Evolutionary conservation across 2,113 vertebrate genomes (phyloP).

Genomic region (Oncorhynchus masou): DNA sequence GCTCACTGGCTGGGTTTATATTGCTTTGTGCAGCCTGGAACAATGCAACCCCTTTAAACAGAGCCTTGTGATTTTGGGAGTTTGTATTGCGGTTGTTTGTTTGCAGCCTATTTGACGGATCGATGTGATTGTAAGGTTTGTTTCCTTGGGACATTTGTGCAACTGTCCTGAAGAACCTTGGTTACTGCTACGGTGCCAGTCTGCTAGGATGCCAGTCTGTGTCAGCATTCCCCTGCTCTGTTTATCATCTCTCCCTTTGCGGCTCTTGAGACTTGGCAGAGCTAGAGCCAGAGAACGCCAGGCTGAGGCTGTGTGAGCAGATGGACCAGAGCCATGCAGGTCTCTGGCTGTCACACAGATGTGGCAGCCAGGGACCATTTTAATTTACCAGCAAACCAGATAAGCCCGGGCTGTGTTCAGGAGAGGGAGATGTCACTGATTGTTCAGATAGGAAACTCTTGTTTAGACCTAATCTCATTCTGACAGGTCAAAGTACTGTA

Average conservation of each 20-base stretch:
- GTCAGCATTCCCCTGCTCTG: background rate
- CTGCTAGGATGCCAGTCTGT: background rate
- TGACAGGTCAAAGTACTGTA: no score
- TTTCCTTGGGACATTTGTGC: background rate
- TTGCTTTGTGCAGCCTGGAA: background rate
- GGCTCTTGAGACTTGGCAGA: background rate
- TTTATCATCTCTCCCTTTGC: background rate
- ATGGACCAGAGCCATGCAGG: background rate
- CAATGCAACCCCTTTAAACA: background rate
- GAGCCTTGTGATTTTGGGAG: background rate
- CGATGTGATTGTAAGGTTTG: background rate
- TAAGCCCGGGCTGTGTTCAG: background rate
- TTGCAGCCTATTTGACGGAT: no score
- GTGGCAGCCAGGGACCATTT: background rate
- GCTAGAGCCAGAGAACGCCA: background rate
- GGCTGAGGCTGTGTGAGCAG: background rate
- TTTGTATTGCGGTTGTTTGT: background rate
- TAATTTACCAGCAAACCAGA: background rate
- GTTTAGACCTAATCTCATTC: no score
- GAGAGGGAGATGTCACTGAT: background rate
- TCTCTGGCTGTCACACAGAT: background rate
- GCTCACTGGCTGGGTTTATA: background rate
- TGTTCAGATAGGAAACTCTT: background rate
- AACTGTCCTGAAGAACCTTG: background rate
- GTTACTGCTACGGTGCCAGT: background rate